Base-by-base conservation (phyloP, 2,113 vertebrate species). In the Hiodon alosoides region DNA sequence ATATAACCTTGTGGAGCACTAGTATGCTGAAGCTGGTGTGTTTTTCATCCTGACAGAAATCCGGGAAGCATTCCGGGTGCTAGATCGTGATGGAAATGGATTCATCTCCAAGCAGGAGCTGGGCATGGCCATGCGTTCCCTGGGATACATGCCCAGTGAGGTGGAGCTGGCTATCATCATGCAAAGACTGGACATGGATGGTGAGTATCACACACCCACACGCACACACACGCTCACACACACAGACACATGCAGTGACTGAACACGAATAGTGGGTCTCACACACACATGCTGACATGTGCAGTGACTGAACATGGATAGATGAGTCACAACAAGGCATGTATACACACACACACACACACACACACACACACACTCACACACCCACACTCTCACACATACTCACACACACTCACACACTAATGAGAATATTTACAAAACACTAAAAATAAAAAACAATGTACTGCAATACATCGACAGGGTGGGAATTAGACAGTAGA, bases 71-170 rank as follows among this genome's bases (percentile, higher is more conserved):
- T 95, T 95, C 75, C 87, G 92, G 4, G 90, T 92, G 71, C 83
- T 92, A 85, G 92, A 92, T 83, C 88, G 92, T 17, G 91, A 94
- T 7, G 94, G 94, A 54, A 95, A 95, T 14, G 94, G 94, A 62
- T 95, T 95, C 83, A 95, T 95, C 83, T 95, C 94, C 66, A 95
- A 95, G 86, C 94, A 95, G 87, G 94, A 95, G 84, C 89, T 95
- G 89, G 94, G 94, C 59, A 94, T 94, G 93, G 94, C 94, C 48
- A 95, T 95, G 94, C 92, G 94, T 16, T 95, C 94, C 0, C 74
- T 95, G 91, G 94, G 93, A 7, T 94, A 94, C 85, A 94, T 92
- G 92, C 92, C 92, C 57, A 93, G 90, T 8, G 92, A 93, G 85
- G 91, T 95, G 86, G 92, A 95, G 83, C 83, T 92, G 83, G 90